Conservation (phyloP, 2,888 invertebrate genomes). For the Amphiduros pacificus region DNA sequence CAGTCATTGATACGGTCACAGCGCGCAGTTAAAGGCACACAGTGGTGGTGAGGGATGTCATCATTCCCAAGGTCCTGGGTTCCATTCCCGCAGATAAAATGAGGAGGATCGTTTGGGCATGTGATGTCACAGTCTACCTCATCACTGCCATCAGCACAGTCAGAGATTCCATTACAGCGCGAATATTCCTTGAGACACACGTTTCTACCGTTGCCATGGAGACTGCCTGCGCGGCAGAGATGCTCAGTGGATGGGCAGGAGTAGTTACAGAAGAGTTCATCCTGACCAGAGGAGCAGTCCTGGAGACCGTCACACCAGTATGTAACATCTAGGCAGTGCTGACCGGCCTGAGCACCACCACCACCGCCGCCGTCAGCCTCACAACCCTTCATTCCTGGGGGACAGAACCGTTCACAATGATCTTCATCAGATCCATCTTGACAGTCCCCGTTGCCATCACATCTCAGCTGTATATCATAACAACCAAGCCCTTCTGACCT, state of each 20-base stretch:
- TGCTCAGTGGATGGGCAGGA: slow-evolving; percentile 6
- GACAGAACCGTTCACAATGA: slow-evolving; percentile 7
- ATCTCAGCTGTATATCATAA: background rate
- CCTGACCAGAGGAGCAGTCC: slow-evolving; percentile 22
- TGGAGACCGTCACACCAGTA: slow-evolving; percentile 19
- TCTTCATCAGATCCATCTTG: slow-evolving; percentile 2
- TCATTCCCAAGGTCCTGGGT: background rate
- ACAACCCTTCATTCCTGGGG: slow-evolving; percentile 4
- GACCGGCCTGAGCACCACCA: no score
- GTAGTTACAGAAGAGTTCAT: slow-evolving; percentile 16
- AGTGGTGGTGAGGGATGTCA: slow-evolving; percentile 1
- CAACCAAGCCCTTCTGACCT: slow-evolving; percentile 2
- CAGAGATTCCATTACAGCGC: slow-evolving; percentile 5
- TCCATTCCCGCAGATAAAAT: slow-evolving; percentile 2
- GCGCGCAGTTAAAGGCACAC: background rate
- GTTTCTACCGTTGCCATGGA: slow-evolving; percentile 2
- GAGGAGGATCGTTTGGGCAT: slow-evolving; percentile 12
- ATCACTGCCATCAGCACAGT: slow-evolving; percentile 26
- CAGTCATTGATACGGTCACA: slow-evolving; percentile 16
- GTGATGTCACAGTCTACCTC: slow-evolving; percentile 22
- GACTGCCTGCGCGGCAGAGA: background rate
- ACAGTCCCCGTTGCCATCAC: slow-evolving; percentile 1
- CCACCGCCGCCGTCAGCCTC: background rate
- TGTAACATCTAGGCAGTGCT: slow-evolving; percentile 1
- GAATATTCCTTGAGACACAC: slow-evolving; percentile 6